phyloP scores from a whole-genome alignment of 2,113 vertebrate species.

The Vimba vimba region DNA sequence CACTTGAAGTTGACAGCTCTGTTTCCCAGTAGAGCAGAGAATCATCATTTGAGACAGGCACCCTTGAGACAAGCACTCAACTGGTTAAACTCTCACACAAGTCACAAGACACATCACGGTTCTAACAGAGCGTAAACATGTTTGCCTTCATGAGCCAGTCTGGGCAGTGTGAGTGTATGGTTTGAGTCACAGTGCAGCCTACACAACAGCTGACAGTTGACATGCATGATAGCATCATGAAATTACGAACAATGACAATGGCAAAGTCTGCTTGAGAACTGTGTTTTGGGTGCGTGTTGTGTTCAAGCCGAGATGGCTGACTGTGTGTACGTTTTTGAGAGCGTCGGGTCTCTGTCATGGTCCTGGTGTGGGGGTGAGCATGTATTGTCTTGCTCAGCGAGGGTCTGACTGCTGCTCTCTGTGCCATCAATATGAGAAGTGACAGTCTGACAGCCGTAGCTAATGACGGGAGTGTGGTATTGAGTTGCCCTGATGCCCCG shows the following conservation, averaged over 20 bases:
- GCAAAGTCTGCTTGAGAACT: constrained; percentile 2
- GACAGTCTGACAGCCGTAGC: constrained; percentile 43
- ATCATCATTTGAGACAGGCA: neutral
- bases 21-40: neutral
- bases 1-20: constrained; percentile 13
- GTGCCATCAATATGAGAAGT: constrained; percentile 35
- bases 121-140: neutral
- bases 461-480: constrained; percentile 35
- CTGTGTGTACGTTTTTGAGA: neutral
- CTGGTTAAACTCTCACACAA: constrained; percentile 16
- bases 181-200: constrained; percentile 1
- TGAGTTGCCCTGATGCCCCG: constrained; percentile 12
- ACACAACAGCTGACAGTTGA: constrained; percentile 26
- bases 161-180: neutral
- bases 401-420: constrained; percentile 31
- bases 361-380: neutral
- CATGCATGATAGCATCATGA: neutral
- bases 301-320: neutral
- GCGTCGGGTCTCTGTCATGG: neutral
- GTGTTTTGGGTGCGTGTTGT: neutral
- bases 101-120: constrained; percentile 11
- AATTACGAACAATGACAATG: neutral
- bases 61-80: neutral
- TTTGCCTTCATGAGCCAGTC: constrained; percentile 2
- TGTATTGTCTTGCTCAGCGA: constrained; percentile 31